phyloP scores from a whole-genome alignment of 2,797 vertebrate genomes.

The Chelonia mydas region DNA sequence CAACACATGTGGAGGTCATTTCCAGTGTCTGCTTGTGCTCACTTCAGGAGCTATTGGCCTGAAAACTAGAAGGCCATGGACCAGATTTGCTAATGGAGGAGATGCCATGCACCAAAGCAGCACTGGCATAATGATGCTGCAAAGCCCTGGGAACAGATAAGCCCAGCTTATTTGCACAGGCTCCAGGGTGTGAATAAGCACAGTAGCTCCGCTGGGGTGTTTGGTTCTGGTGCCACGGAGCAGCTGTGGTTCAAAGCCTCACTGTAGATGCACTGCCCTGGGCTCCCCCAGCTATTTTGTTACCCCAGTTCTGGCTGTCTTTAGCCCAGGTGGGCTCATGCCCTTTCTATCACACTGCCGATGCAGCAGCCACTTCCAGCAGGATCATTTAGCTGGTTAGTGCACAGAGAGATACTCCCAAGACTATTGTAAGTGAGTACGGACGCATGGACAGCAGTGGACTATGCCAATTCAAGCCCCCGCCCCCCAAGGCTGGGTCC shows the following conservation, averaged over 20 bases:
- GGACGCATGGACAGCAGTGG: background rate
- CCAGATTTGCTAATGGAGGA: background rate
- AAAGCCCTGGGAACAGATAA: too few relatives aligned
- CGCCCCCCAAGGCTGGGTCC: too few relatives aligned
- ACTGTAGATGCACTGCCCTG: background rate
- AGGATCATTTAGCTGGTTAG: background rate
- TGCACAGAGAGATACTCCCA: background rate
- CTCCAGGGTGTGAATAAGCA: background rate
- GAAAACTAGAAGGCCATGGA: background rate
- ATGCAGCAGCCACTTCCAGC: background rate
- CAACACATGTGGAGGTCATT: fast-evolving
- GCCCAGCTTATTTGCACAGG: background rate
- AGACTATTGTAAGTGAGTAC: background rate
- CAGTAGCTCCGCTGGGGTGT: fast-evolving
- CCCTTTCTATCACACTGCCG: background rate
- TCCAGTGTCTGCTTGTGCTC: background rate
- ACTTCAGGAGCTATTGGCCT: background rate
- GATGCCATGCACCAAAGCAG: background rate
- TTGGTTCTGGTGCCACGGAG: background rate
- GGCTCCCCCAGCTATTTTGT: background rate
- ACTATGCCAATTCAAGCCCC: background rate
- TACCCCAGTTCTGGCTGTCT: background rate
- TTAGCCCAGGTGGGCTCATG: background rate
- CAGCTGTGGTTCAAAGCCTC: background rate
- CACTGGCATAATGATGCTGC: background rate